Evolutionary conservation across 2,113 vertebrate genomes (phyloP).

Genomic region (Ovis aries): ARS-UI_Ramb_v3.0 NC_056077.1:8934001-8934500

Average conservation of each 20-base stretch:
- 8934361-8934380: background rate
- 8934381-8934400: background rate
- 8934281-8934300: background rate
- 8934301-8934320: background rate
- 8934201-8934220: background rate
- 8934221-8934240: background rate
- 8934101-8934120: background rate
- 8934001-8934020: background rate
- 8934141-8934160: no score
- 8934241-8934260: background rate
- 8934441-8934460: background rate
- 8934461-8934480: background rate
- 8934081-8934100: background rate
- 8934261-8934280: background rate
- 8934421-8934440: background rate
- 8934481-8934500: accelerated
- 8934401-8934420: accelerated
- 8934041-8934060: background rate
- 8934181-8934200: background rate
- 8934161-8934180: background rate
- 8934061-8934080: background rate
- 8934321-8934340: background rate
- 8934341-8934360: background rate
- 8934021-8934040: background rate
- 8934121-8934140: background rate